A percentile compares a stretch with the other conserved stretches of the same genome.
phyloP scores from a whole-genome alignment of 2,113 vertebrate species.

The Eulemur rufifrons region DNA sequence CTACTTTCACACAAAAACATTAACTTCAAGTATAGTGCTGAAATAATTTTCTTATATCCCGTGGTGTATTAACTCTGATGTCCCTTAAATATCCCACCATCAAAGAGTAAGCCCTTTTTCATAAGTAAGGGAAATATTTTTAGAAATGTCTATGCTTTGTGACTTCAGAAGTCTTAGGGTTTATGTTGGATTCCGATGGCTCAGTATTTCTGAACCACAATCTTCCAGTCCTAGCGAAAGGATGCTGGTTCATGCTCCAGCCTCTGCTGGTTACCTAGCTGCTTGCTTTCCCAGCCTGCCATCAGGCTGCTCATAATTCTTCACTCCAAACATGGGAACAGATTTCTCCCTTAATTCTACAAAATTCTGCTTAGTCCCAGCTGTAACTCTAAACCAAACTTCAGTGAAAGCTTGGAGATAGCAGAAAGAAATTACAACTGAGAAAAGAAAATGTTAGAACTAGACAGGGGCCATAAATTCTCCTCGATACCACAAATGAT shows the following conservation, averaged over 20 bases:
- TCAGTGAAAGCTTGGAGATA: constrained; percentile 49
- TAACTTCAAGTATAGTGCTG: neutral
- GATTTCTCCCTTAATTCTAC: constrained; percentile 42
- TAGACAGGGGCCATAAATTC: constrained; percentile 39
- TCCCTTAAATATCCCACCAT: neutral
- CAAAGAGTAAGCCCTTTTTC: neutral
- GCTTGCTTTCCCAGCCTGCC: neutral
- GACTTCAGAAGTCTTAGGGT: neutral
- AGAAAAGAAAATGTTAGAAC: constrained; percentile 36
- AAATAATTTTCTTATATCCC: neutral
- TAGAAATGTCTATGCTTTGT: neutral
- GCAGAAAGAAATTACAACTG: constrained; percentile 51
- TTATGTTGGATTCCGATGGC: neutral
- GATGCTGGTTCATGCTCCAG: too few species aligned
- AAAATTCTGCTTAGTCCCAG: neutral
- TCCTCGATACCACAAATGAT: neutral
- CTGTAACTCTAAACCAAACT: constrained; percentile 60
- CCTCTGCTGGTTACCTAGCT: neutral
- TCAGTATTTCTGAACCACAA: neutral
- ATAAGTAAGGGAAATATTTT: neutral
- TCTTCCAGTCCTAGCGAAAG: rapidly evolving
- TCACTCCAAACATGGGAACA: neutral
- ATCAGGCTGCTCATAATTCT: neutral
- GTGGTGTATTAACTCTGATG: neutral
- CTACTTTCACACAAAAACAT: neutral